Percentiles rank a stretch among this genome's conserved stretches.
phyloP scores from a whole-genome alignment of 2,113 vertebrate species.

The Eretmochelys imbricata region DNA sequence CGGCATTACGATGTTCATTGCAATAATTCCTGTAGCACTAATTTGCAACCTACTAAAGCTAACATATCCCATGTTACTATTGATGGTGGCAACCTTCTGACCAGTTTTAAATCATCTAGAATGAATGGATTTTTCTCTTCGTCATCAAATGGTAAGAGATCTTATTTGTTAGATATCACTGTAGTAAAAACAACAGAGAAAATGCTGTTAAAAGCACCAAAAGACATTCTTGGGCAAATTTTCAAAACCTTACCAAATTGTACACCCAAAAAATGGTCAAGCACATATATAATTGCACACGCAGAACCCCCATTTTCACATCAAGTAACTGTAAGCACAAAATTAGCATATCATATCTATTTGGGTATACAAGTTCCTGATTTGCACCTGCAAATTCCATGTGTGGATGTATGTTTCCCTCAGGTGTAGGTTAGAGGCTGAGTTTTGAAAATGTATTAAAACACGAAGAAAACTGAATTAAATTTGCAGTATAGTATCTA shows the following conservation, averaged over 20 bases:
- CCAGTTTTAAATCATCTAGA: constrained; percentile 66
- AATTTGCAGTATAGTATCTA: not conserved
- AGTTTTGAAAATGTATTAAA: constrained; percentile 9
- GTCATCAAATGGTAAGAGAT: constrained; percentile 61
- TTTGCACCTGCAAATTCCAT: not conserved
- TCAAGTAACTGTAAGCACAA: not conserved
- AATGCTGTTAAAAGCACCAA: not conserved
- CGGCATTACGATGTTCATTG: not conserved
- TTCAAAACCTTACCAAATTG: not conserved
- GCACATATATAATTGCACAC: not conserved
- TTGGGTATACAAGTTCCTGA: not conserved
- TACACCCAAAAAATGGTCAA: not conserved
- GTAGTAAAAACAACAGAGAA: not conserved
- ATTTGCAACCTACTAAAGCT: constrained; percentile 39
- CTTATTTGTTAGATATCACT: not conserved
- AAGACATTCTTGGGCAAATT: not conserved
- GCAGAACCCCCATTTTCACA: not conserved
- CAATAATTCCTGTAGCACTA: constrained; percentile 36
- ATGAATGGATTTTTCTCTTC: constrained; percentile 60
- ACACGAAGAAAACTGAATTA: not conserved
- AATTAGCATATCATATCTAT: not conserved
- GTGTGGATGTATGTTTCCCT: not conserved
- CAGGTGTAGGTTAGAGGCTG: not conserved
- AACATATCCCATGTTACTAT: constrained; percentile 47
- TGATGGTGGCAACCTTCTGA: constrained; percentile 63